These are phyloP conservation scores for Ceratothoa steindachneri DNA, from an alignment of 2,888 invertebrate species.

Conservation along the genomic window DNA sequence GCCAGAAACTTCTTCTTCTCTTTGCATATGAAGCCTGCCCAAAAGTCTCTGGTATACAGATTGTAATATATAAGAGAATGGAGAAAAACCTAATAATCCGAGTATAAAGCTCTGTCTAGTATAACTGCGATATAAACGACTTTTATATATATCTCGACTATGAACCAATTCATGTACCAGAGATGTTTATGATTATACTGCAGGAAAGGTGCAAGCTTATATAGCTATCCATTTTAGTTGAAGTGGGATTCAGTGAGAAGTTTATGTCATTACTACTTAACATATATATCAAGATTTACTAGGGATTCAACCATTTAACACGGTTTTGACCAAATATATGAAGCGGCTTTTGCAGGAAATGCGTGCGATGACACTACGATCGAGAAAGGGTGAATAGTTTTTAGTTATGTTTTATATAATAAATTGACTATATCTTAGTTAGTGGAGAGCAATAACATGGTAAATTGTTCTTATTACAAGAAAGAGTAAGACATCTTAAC, in stretches of 20 bases:
- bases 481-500: neutral
- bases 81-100: neutral
- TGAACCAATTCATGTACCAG: neutral
- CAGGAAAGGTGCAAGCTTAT: slow-evolving; percentile 12
- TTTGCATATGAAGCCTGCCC: too few species aligned
- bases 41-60: neutral
- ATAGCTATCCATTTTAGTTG: slow-evolving; percentile 5
- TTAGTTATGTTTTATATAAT: too few species aligned
- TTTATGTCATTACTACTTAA: slow-evolving; percentile 3
- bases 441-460: too few species aligned
- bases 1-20: too few species aligned
- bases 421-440: too few species aligned
- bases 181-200: slow-evolving; percentile 5
- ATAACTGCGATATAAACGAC: slow-evolving; percentile 10
- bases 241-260: neutral
- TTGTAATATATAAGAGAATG: neutral
- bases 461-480: too few species aligned
- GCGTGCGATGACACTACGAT: too few species aligned
- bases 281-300: slow-evolving; percentile 6
- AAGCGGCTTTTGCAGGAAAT: too few species aligned
- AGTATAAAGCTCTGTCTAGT: neutral
- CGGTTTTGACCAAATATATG: too few species aligned
- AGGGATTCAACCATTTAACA: too few species aligned
- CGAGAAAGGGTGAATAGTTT: too few species aligned
- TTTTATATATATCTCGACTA: neutral